Evolutionary conservation across 23 tunicate species (phyloP), one percentile per base, ranked within the genome.

Genomic region (Corella eumyota): DNA sequence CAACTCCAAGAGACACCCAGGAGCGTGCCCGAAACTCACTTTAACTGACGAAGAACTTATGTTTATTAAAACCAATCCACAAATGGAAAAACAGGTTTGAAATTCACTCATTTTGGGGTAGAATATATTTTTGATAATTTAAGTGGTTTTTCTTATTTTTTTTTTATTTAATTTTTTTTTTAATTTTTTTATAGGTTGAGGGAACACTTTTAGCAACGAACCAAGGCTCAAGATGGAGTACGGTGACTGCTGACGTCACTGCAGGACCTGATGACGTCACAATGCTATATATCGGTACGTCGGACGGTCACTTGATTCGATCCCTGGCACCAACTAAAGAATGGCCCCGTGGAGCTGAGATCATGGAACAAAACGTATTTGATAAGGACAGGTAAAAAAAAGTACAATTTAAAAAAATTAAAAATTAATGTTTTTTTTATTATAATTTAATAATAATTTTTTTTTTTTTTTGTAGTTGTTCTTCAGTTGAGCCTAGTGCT

Each of bases 31-130:
- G 3, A 23, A 19, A 11, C 72, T 68, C 34, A 56, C 45, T 45
- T 46, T 40, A 34, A 45, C 82, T 6, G 80, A 83, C 32, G 38
- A 68, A 7, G 93, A 83, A 36, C 72, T 83, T 19, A 64, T 67
- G 17, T 83, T 75, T 45, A 63, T 83, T 36, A 83, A 83, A 62
- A 68, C 82, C 21, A 70, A 75, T 62, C 93, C 93, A 24, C 82
- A 77, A 45, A 52, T 83, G 75, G 64, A 68, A 47, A 70, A 83
- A 34, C 81, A 65, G 58, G 81, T 75, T 25, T 25, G 70, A 6
- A 23, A 13, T 29, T 28, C 15, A 9, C 15, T 9, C 15, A 11
- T 15, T 11, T 9, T 40, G 48, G 11, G 11, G 11, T 40, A 40
- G 15, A 40, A 40, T 9, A 40, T 40, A 40, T 40, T 40, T 40